phyloP scores from a whole-genome alignment of 2,113 vertebrate species.

The Onychostoma macrolepis region DNA sequence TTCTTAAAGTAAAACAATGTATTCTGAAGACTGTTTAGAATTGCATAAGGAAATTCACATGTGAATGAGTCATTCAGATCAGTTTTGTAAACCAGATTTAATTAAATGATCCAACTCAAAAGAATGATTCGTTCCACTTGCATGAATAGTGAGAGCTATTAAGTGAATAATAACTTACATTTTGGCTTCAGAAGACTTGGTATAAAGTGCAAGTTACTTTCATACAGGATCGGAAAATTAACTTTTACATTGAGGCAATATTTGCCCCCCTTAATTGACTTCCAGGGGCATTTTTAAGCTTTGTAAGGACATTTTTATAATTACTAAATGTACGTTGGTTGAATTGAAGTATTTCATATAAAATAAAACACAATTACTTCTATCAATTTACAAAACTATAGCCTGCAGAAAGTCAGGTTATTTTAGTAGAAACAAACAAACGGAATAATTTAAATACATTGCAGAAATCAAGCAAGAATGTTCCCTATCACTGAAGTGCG shows the following conservation, averaged over 20 bases:
- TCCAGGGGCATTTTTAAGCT: not conserved
- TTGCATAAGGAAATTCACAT: not conserved
- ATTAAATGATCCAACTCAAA: not conserved
- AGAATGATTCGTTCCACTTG: not conserved
- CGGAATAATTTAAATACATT: not conserved
- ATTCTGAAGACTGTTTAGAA: not conserved
- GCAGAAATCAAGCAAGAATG: not conserved
- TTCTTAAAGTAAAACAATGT: not conserved
- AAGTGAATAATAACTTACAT: not conserved
- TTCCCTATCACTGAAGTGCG: not conserved
- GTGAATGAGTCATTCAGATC: not conserved
- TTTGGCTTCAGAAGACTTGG: not conserved
- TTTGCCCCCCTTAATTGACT: not conserved
- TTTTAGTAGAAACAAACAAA: not conserved
- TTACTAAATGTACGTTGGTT: not conserved
- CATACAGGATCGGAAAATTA: not conserved
- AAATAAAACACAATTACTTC: too few relatives aligned
- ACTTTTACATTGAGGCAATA: not conserved
- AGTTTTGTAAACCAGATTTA: not conserved
- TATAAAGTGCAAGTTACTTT: not conserved
- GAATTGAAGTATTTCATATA: not conserved
- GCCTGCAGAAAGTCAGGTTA: not conserved
- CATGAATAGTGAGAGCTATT: not conserved
- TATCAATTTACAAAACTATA: not conserved
- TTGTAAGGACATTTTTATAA: not conserved